These are phyloP conservation scores for Aldabrachelys gigantea DNA, from an alignment of 2,113 vertebrate genomes.

Conservation along the genomic window DNA sequence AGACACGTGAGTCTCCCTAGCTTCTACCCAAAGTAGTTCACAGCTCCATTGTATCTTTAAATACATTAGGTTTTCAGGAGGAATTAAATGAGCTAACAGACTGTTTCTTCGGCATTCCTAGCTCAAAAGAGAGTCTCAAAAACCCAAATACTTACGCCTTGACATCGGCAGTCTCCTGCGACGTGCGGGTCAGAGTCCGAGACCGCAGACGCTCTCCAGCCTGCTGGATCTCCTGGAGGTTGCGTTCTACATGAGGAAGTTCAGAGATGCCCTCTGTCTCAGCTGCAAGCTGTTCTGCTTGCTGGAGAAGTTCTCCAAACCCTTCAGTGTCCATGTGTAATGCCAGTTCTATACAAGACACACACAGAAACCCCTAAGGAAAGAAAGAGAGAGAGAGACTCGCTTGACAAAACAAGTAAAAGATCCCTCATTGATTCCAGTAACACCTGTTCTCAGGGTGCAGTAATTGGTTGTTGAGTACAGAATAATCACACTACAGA, in stretches of 20 bases:
- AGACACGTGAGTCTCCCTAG: neutral
- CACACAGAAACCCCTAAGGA: slow-evolving; percentile 15
- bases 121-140: rapidly evolving
- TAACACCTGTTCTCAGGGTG: rapidly evolving
- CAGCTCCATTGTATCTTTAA: neutral
- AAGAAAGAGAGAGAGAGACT: neutral
- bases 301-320: slow-evolving; percentile 96
- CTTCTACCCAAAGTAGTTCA: neutral
- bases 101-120: rapidly evolving
- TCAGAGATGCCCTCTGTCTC: slow-evolving; percentile 97
- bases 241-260: slow-evolving; percentile 94
- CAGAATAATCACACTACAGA: neutral
- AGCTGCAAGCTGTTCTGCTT: slow-evolving; percentile 96
- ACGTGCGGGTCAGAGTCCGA: slow-evolving; percentile 92
- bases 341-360: neutral
- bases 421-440: neutral
- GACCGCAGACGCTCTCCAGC: slow-evolving; percentile 94
- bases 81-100: rapidly evolving
- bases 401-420: neutral
- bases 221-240: slow-evolving; percentile 97
- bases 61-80: rapidly evolving
- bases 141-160: slow-evolving; percentile 91
- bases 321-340: slow-evolving; percentile 91
- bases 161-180: slow-evolving; percentile 95
- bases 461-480: neutral